Conservation (phyloP, 2,888 invertebrate genomes). For the Tetramorium bicarinatum region DNA sequence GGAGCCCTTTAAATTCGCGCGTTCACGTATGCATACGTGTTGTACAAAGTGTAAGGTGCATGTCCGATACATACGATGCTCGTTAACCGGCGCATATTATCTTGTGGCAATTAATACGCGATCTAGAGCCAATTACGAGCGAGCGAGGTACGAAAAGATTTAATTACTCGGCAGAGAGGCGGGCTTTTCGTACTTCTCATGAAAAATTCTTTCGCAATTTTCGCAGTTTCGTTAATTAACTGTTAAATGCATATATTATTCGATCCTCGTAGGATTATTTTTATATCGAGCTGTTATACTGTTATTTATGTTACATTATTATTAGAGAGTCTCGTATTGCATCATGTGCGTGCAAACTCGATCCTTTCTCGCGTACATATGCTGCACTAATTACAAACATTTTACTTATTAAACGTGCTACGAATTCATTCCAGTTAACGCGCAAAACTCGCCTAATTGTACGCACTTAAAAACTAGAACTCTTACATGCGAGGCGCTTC, state of each 20-base stretch:
- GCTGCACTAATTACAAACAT: not conserved
- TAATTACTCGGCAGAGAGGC: slow-evolving; percentile 16
- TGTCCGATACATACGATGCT: slow-evolving; percentile 10
- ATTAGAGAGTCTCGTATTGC: not conserved
- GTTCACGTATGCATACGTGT: not conserved
- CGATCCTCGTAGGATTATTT: not conserved
- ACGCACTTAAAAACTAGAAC: not conserved
- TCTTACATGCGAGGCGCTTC: not conserved
- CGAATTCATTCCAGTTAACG: not conserved
- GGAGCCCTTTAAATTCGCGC: slow-evolving; percentile 1
- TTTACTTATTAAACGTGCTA: not conserved
- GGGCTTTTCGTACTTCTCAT: slow-evolving; percentile 4
- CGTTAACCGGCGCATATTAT: slow-evolving; percentile 15
- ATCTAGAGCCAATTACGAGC: slow-evolving; percentile 31
- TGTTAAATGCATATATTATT: not conserved
- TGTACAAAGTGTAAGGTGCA: slow-evolving; percentile 11
- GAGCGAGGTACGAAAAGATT: slow-evolving; percentile 21
- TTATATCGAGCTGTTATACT: not conserved
- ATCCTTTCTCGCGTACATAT: not conserved
- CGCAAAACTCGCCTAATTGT: not conserved
- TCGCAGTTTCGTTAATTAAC: not conserved
- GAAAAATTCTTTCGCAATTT: not conserved
- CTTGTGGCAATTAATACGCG: slow-evolving; percentile 37
- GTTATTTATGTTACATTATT: not conserved
- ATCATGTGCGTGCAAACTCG: not conserved